phyloP scores from a whole-genome alignment of 1,140 invertebrate genomes.

The Bacillus rossius region DNA sequence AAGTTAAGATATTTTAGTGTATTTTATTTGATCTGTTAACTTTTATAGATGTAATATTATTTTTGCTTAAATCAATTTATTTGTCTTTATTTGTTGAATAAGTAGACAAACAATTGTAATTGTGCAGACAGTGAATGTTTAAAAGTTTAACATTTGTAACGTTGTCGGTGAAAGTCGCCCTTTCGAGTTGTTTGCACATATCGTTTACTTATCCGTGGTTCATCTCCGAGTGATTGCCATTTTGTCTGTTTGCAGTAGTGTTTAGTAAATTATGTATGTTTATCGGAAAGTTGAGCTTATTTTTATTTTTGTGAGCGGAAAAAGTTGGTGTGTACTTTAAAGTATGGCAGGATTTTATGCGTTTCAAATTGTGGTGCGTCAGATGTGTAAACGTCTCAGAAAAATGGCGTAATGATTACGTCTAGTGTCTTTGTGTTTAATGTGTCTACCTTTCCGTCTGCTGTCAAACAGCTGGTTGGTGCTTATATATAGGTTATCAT shows the following conservation, averaged over 20 bases:
- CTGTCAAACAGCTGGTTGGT: slow-evolving; percentile 18
- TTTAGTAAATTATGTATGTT: background rate
- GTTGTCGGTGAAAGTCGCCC: no score
- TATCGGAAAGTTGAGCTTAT: background rate
- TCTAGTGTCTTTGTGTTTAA: slow-evolving; percentile 12
- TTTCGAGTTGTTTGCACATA: no score
- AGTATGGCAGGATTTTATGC: background rate
- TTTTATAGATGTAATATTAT: no score
- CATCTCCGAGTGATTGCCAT: background rate
- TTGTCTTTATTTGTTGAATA: no score
- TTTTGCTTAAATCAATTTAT: no score
- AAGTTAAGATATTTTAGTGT: no score
- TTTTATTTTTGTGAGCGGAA: background rate
- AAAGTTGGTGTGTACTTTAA: background rate
- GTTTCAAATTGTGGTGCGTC: background rate
- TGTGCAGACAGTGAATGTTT: no score
- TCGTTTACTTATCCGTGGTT: no score
- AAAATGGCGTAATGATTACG: slow-evolving; percentile 12
- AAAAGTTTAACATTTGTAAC: no score
- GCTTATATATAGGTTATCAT: slow-evolving; percentile 8
- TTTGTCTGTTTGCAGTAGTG: background rate
- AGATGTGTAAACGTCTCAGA: slow-evolving; percentile 1
- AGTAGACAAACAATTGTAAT: no score
- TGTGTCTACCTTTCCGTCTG: slow-evolving; percentile 13
- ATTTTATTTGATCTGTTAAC: no score